Percentiles rank a stretch among this genome's conserved stretches.
phyloP scores from a whole-genome alignment of 2,888 invertebrate species.

The Neoaliturus tenellus region DNA sequence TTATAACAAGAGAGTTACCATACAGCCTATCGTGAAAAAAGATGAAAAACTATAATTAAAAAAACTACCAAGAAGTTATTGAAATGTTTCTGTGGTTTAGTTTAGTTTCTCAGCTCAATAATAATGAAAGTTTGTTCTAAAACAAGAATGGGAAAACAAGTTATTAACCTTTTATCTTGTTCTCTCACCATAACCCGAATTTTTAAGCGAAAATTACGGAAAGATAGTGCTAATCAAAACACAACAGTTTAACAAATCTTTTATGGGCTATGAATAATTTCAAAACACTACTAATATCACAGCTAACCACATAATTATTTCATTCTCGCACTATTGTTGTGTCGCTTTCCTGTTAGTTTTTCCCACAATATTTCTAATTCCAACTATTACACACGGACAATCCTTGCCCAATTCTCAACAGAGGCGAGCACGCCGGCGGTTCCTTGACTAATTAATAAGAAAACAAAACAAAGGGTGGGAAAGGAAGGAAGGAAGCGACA shows the following conservation, averaged over 20 bases:
- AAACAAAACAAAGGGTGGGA: slow-evolving; percentile 45
- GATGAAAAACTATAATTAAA: no score
- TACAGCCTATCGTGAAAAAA: no score
- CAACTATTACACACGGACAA: background rate
- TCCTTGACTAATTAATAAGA: slow-evolving; percentile 25
- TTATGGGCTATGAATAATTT: background rate
- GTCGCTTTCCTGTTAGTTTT: background rate
- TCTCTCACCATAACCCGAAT: no score
- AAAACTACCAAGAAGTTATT: no score
- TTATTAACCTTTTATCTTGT: no score
- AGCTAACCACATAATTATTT: background rate
- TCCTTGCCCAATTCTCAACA: background rate
- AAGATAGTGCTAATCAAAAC: no score
- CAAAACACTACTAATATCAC: background rate
- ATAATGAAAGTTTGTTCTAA: no score
- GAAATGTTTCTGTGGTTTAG: no score
- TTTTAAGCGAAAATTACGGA: no score
- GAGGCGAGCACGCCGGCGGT: background rate
- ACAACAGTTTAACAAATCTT: background rate
- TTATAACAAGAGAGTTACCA: no score
- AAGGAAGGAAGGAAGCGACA: slow-evolving; percentile 31
- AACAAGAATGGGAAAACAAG: no score
- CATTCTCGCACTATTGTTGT: background rate
- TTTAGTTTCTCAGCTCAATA: no score
- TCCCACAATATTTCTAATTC: slow-evolving; percentile 7